Evolutionary conservation across 2,888 invertebrate species (phyloP).

Genomic region (Stramonita haemastoma): DNA sequence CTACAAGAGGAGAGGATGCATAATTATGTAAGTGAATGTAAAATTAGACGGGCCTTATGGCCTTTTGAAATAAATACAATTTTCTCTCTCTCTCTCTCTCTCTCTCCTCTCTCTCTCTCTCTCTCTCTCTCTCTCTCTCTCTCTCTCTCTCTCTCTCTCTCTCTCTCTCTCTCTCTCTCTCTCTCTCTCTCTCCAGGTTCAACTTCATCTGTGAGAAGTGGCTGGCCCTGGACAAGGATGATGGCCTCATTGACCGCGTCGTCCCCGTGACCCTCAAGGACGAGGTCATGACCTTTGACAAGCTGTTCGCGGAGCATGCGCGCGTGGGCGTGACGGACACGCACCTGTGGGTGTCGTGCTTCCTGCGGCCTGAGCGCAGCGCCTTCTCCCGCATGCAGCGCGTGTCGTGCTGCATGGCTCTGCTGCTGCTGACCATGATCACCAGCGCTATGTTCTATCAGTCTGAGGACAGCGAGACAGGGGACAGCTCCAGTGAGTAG

Average conservation of each 20-base stretch:
- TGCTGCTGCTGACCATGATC: constrained; percentile 54
- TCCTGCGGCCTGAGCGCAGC: constrained; percentile 76
- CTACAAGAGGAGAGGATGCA: too few species aligned
- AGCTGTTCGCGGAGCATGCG: constrained; percentile 74
- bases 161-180: neutral
- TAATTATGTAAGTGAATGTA: too few species aligned
- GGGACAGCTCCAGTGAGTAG: constrained; percentile 32
- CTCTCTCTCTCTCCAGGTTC: constrained; percentile 55
- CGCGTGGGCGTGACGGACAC: constrained; percentile 76
- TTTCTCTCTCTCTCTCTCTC: too few species aligned
- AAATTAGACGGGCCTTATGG: too few species aligned
- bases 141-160: neutral
- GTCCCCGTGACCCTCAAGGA: constrained; percentile 73
- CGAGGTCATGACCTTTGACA: constrained; percentile 74
- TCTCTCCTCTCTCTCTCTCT: neutral
- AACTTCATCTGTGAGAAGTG: constrained; percentile 74
- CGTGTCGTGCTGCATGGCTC: constrained; percentile 48
- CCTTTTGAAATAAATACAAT: too few species aligned
- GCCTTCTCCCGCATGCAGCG: constrained; percentile 68
- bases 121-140: neutral
- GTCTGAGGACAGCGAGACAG: constrained; percentile 32
- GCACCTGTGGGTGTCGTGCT: constrained; percentile 79
- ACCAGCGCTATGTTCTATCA: constrained; percentile 55
- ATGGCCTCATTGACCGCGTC: constrained; percentile 77
- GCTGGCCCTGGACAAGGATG: constrained; percentile 76